phyloP scores from a whole-genome alignment of 2,888 invertebrate genomes.

The Mimachlamys varia region DNA sequence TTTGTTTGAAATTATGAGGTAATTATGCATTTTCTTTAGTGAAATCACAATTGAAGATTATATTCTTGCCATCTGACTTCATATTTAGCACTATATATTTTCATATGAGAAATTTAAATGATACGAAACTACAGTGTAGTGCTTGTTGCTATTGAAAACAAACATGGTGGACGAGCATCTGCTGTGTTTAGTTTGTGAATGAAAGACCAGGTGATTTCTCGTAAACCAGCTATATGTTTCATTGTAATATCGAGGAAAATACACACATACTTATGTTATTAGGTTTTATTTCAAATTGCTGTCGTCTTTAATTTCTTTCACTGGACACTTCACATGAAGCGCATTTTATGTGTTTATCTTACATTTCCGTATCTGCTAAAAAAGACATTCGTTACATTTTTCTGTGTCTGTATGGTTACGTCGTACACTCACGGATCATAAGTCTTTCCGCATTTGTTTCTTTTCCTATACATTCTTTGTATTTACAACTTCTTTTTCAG shows the following conservation, averaged over 20 bases:
- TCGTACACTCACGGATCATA: too few relatives aligned
- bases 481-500: too few relatives aligned
- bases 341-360: too few relatives aligned
- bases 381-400: too few relatives aligned
- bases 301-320: too few relatives aligned
- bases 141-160: slow-evolving; percentile 51
- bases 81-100: not conserved
- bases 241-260: not conserved
- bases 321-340: not conserved
- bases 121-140: slow-evolving; percentile 42
- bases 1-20: not conserved
- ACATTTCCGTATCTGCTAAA: not conserved
- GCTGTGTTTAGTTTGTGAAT: not conserved
- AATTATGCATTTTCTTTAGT: not conserved
- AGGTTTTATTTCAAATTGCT: not conserved
- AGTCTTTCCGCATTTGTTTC: too few relatives aligned
- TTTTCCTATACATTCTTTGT: too few relatives aligned
- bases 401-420: too few relatives aligned
- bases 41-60: not conserved
- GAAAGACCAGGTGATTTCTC: not conserved
- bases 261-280: not conserved
- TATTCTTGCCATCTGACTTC: not conserved
- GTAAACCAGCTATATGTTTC: not conserved
- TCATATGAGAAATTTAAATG: not conserved
- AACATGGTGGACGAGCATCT: slow-evolving; percentile 42